Percentiles rank a stretch among this genome's conserved stretches.
These are phyloP conservation scores for Carabus problematicus DNA, from an alignment of 2,888 invertebrate genomes.

Conservation along the genomic window DNA sequence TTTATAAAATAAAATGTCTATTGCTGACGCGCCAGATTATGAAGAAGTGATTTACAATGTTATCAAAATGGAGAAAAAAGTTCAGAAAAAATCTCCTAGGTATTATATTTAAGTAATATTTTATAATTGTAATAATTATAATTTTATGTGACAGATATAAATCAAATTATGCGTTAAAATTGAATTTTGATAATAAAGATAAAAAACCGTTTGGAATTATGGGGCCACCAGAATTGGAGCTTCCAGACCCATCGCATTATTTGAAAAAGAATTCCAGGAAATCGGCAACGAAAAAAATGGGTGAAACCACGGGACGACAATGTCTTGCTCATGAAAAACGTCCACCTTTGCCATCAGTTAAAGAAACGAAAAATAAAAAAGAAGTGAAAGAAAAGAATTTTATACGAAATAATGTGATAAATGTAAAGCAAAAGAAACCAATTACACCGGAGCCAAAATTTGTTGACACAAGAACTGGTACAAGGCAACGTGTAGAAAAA, in stretches of 20 bases:
- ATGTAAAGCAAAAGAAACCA: slow-evolving; percentile 63
- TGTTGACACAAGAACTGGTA: slow-evolving; percentile 71
- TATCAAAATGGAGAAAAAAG: slow-evolving; percentile 61
- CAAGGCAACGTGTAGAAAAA: slow-evolving; percentile 66
- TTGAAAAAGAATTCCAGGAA: slow-evolving; percentile 63
- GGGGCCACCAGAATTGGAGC: slow-evolving; percentile 70
- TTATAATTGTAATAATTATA: slow-evolving; percentile 50
- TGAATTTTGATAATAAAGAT: background rate
- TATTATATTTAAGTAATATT: slow-evolving; percentile 61
- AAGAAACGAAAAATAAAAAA: slow-evolving; percentile 49
- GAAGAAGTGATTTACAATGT: slow-evolving; percentile 72
- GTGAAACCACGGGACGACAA: slow-evolving; percentile 52
- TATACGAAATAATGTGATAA: slow-evolving; percentile 67
- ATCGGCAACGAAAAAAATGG: slow-evolving; percentile 48
- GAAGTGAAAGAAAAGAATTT: slow-evolving; percentile 60
- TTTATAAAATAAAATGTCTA: slow-evolving; percentile 62
- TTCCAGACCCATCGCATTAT: slow-evolving; percentile 67
- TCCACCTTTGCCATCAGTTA: slow-evolving; percentile 59
- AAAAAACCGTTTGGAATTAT: slow-evolving; percentile 66
- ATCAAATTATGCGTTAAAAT: slow-evolving; percentile 1
- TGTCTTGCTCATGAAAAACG: slow-evolving; percentile 55
- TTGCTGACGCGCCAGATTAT: slow-evolving; percentile 70
- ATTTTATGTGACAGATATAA: slow-evolving; percentile 8
- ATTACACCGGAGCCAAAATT: slow-evolving; percentile 64
- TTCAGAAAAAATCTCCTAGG: slow-evolving; percentile 63